Percentiles rank a stretch among this genome's conserved stretches.
Evolutionary conservation across 2,113 vertebrate species (phyloP).

Genomic region (Microtus montanus): DNA sequence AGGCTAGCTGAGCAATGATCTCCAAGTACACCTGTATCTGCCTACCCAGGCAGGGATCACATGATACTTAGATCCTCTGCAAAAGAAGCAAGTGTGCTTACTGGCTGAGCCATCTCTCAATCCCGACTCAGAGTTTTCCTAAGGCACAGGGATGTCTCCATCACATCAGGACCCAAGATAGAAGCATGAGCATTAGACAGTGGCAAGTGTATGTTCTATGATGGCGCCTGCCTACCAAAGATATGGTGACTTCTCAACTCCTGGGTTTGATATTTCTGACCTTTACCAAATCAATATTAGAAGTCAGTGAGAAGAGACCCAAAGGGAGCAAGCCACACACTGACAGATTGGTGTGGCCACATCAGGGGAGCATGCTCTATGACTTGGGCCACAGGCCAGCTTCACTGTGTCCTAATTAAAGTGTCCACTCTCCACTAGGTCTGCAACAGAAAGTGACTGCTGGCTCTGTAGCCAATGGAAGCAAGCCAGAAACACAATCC

Average conservation of each 20-base stretch:
- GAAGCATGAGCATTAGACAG: neutral
- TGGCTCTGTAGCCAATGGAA: conserved; percentile 14
- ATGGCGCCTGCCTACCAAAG: neutral
- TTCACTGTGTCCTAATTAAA: conserved; percentile 12
- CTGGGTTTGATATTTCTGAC: neutral
- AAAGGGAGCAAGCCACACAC: neutral
- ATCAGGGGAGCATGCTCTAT: neutral
- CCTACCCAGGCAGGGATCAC: neutral
- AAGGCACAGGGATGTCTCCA: neutral
- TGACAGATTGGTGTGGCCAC: neutral
- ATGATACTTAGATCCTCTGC: neutral
- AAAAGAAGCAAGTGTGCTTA: neutral
- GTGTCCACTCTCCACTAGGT: neutral
- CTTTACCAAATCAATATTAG: neutral
- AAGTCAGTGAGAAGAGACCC: neutral
- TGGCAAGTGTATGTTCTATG: neutral
- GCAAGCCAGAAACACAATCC: conserved; percentile 36
- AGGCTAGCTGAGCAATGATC: neutral
- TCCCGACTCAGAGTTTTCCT: neutral
- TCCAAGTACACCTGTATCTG: too few relatives aligned
- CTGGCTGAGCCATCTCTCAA: neutral
- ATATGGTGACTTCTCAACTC: neutral
- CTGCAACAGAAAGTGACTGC: neutral
- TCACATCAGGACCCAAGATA: neutral
- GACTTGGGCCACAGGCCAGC: neutral